Evolutionary conservation across 1,140 invertebrate species (phyloP), one percentile per base, ranked within the genome.

Genomic region (Cyclina sinensis): DNA sequence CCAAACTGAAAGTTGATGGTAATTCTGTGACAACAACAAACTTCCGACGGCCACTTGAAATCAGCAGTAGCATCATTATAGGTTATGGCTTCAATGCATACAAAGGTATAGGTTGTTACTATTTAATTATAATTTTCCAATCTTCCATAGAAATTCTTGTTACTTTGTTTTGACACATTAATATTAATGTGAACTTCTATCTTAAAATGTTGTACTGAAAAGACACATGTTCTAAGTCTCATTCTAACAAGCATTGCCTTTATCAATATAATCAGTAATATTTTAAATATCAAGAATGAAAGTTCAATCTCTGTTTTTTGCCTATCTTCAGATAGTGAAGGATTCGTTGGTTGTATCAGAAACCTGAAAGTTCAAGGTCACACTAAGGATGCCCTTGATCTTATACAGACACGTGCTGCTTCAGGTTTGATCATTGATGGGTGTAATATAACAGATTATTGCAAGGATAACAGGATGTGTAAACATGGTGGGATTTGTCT

Each of bases 401-500:
- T 99, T 7, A 97, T 98, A 24, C 97, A 98, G 91, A 97, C 91
- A 97, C 97, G 84, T 30, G 78, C 54, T 4, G 97, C 98, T 5
- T 51, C 68, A 18, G 98, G 98, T 95, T 97, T 99, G 0, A 98
- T 98, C 0, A 96, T 99, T 74, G 98, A 99, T 92, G 98, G 99
- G 91, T 99, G 98, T 95, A 97, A 97, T 89, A 97, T 99, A 90
- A 97, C 98, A 0, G 98, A 99, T 96, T 98, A 98, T 0, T 99
- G 98, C 93, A 97, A 97, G 62, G 96, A 97, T 82, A 98, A 98
- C 0, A 98, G 98, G 90, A 98, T 98, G 57, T 99, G 98, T 93
- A 98, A 99, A 94, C 98, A 99, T 93, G 98, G 97, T 2, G 98
- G 98, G 0, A 97, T 97, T 91, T 99, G 98, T 95, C 97, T 97